A percentile compares a stretch with the other conserved stretches of the same genome.
These are phyloP conservation scores for Orussus abietinus DNA, from an alignment of 1,140 invertebrate genomes.

Conservation along the genomic window DNA sequence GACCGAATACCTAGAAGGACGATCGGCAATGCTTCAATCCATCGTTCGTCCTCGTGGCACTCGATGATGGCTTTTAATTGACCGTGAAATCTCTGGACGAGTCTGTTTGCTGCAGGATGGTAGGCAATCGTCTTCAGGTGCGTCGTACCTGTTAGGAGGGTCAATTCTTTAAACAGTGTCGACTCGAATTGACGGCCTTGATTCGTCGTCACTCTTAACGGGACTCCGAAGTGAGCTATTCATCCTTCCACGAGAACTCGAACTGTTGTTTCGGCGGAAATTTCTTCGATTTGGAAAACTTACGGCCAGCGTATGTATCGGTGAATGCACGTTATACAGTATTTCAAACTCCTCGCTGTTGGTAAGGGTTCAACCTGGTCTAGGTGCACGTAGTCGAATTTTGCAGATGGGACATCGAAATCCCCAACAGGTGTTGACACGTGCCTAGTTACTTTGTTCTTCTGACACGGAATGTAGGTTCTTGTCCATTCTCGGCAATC, in stretches of 20 bases:
- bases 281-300: no score
- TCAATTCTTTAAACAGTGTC: slow-evolving; percentile 30
- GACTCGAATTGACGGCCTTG: slow-evolving; percentile 41
- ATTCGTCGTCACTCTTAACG: slow-evolving; percentile 32
- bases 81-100: slow-evolving; percentile 40
- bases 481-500: no score
- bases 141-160: slow-evolving; percentile 30
- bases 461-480: no score
- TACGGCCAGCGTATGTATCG: no score
- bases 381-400: no score
- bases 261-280: slow-evolving; percentile 23
- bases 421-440: no score
- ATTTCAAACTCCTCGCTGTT: no score
- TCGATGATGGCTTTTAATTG: slow-evolving; percentile 29
- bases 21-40: slow-evolving; percentile 20
- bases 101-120: slow-evolving; percentile 38
- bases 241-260: slow-evolving; percentile 22
- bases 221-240: slow-evolving; percentile 34
- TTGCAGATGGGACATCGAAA: no score
- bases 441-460: no score
- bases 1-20: slow-evolving; percentile 21
- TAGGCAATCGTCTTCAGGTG: slow-evolving; percentile 33
- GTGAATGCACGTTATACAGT: no score
- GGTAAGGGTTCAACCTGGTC: no score
- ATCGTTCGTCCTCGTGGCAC: slow-evolving; percentile 9